Evolutionary conservation across 2,888 invertebrate species (phyloP).

Genomic region (Scaptomyza caliginosa): DNA sequence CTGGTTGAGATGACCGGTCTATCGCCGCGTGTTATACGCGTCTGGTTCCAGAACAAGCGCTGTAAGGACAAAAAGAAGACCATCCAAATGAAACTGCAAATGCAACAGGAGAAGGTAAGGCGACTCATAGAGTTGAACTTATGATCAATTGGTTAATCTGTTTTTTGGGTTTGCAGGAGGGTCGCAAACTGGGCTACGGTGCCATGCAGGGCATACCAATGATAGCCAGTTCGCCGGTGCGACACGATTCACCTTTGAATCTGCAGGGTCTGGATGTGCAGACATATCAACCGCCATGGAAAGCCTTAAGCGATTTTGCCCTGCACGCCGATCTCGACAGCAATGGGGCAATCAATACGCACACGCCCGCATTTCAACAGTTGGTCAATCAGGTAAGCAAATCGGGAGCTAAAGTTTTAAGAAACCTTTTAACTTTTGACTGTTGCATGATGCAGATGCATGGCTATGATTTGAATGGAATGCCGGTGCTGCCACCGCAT

Average conservation of each 20-base stretch:
- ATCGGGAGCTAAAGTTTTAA: too few species aligned
- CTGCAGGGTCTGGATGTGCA: constrained; percentile 93
- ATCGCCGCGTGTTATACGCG: constrained; percentile 98
- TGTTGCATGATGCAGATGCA: constrained; percentile 91
- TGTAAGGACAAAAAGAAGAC: constrained; percentile 99
- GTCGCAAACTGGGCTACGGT: constrained; percentile 96
- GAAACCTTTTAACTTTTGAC: too few species aligned
- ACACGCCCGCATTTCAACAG: constrained; percentile 96
- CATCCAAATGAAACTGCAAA: constrained; percentile 97
- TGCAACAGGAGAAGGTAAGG: constrained; percentile 97
- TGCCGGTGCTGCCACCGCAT: constrained; percentile 84
- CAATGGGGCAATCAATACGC: constrained; percentile 90
- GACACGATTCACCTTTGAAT: constrained; percentile 94
- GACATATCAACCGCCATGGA: constrained; percentile 99
- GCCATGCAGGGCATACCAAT: constrained; percentile 98
- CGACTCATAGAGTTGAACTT: neutral
- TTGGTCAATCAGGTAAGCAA: constrained; percentile 95
- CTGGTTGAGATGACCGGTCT: constrained; percentile 99
- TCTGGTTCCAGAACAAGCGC: constrained; percentile 99
- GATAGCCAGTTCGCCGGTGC: constrained; percentile 97
- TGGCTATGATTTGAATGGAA: constrained; percentile 91
- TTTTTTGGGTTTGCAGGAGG: constrained; percentile 88
- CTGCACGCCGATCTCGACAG: constrained; percentile 95
- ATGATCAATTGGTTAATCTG: neutral
- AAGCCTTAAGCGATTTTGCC: constrained; percentile 97